Percentiles rank a stretch among this genome's conserved stretches.
phyloP scores from a whole-genome alignment of 2,888 invertebrate genomes.

The Papilio protenor region DNA sequence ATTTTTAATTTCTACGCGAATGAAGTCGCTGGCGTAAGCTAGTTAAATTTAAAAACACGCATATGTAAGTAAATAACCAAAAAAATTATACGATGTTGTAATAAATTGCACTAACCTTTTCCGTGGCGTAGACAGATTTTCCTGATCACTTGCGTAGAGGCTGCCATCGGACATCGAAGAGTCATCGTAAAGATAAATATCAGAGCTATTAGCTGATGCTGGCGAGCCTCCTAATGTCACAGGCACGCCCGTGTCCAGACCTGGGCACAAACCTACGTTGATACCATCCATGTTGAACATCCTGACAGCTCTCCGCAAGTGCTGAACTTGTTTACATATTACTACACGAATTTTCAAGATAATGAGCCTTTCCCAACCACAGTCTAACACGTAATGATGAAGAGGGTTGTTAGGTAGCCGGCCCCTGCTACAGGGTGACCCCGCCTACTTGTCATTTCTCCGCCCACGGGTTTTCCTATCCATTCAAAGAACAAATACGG shows the following conservation, averaged over 20 bases:
- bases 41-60: not conserved
- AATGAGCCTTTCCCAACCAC: conserved; percentile 26
- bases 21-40: too few relatives aligned
- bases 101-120: conserved; percentile 83
- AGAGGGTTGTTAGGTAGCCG: conserved; percentile 45
- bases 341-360: conserved; percentile 10
- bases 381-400: conserved; percentile 34
- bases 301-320: conserved; percentile 6
- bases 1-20: too few relatives aligned
- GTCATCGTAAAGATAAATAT: conserved; percentile 88
- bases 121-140: conserved; percentile 87
- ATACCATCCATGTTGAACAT: conserved; percentile 46
- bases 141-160: conserved; percentile 92
- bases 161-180: conserved; percentile 86
- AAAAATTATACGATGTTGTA: not conserved
- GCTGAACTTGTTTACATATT: conserved; percentile 28
- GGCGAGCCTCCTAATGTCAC: conserved; percentile 63
- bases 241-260: conserved; percentile 40
- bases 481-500: conserved; percentile 24
- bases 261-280: conserved; percentile 38
- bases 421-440: conserved; percentile 35
- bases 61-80: not conserved
- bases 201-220: conserved; percentile 82
- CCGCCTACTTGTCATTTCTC: conserved; percentile 43
- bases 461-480: conserved; percentile 37